Evolutionary conservation across 2,888 invertebrate genomes (phyloP), one percentile per base, ranked within the genome.

Genomic region (Kuschelorhynchus macadamiae): DNA sequence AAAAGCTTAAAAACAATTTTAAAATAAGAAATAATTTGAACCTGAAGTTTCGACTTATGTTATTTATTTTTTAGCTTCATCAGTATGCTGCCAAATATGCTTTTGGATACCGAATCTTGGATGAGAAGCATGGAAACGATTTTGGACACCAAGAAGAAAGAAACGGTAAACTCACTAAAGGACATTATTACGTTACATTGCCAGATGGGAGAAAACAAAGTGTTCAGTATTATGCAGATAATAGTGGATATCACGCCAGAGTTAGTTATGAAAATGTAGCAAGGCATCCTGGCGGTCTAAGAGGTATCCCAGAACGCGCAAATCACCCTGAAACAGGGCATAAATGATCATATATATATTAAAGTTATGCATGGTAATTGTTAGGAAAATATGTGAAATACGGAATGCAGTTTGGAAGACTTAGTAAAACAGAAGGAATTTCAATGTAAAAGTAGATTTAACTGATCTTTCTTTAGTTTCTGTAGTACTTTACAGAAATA

Each of bases 141-240:
- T 94, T 90, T 80, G 92, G 93, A 7, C 93, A 94, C 80, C 88
- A 88, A 67, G 93, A 94, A 82, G 86, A 87, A 42, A 88, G 89
- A 72, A 87, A 88, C 68, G 92, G 91, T 9, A 88, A 89, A 71
- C 87, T 87, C 46, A 88, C 90, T 1, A 89, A 88, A 74, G 93
- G 94, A 11, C 88, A 89, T 70, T 94, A 94, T 84, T 91, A 92
- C 77, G 92, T 93, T 1, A 85, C 91, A 8, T 83, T 94, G 41
- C 94, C 94, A 1, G 93, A 94, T 82, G 94, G 93, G 25, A 86
- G 93, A 71, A 85, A 91, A 78, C 93, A 94, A 84, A 89, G 89
- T 74, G 93, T 93, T 50, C 86, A 89, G 70, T 94, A 94, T 82
- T 89, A 88, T 74, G 93, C 92, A 0, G 93, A 93, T 61, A 88